A percentile compares a stretch with the other conserved stretches of the same genome.
Conservation (phyloP, 2,888 invertebrate genomes). For the Yponomeuta sedellus region DNA sequence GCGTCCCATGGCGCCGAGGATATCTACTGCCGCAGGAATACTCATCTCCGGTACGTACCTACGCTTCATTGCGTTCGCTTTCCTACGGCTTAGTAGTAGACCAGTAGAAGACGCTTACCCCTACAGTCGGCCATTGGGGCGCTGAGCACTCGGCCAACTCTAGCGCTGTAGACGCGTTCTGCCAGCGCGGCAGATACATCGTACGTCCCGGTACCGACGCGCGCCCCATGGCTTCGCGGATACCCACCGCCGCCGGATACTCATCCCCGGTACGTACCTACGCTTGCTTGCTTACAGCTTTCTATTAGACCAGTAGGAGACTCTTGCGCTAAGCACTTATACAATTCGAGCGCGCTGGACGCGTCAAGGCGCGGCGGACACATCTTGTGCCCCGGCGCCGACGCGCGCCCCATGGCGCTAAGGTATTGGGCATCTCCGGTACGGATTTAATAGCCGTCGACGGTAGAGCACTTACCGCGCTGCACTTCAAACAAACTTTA, state of each 20-base stretch:
- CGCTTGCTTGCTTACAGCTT: too few species aligned
- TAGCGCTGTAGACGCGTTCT: conserved; percentile 57
- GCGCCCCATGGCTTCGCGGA: conserved; percentile 45
- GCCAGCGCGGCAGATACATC: conserved; percentile 57
- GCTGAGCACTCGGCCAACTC: conserved; percentile 44
- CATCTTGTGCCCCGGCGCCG: conserved; percentile 48
- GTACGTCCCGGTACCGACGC: conserved; percentile 42
- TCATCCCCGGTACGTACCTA: conserved; percentile 68
- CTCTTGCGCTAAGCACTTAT: conserved; percentile 43
- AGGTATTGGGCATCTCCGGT: conserved; percentile 73
- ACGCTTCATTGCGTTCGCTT: too few species aligned
- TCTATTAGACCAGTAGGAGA: too few species aligned
- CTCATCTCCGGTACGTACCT: conserved; percentile 63
- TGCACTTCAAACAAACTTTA: too few species aligned
- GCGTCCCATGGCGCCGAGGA: conserved; percentile 45
- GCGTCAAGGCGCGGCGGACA: conserved; percentile 55
- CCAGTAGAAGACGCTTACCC: too few species aligned
- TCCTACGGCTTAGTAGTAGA: too few species aligned
- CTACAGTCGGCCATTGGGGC: conserved; percentile 24
- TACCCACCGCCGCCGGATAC: conserved; percentile 66
- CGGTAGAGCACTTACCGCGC: too few species aligned
- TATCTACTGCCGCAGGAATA: conserved; percentile 67
- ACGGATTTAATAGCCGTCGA: too few species aligned
- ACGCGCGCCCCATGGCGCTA: conserved; percentile 43
- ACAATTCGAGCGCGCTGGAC: conserved; percentile 52